Evolutionary conservation across 2,113 vertebrate genomes (phyloP).

Genomic region (Heteronetta atricapilla): DNA sequence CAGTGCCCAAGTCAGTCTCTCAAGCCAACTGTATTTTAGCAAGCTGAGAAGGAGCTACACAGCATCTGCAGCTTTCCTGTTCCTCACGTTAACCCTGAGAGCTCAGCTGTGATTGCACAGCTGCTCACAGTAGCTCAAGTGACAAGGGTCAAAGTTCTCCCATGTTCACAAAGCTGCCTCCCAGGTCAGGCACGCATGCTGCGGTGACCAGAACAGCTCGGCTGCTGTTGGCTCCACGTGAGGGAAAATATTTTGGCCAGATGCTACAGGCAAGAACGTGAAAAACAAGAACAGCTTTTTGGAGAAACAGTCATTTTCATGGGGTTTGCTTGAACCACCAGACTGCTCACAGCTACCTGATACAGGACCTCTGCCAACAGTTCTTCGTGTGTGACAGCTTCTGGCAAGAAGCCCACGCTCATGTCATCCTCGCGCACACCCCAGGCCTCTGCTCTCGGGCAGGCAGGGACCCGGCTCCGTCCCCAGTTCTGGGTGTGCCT

Average conservation of each 20-base stretch:
- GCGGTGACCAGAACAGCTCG: background rate
- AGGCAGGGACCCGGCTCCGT: rapidly evolving
- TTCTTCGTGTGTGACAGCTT: background rate
- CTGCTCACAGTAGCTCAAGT: background rate
- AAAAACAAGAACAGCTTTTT: background rate
- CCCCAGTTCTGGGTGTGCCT: background rate
- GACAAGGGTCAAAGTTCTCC: background rate
- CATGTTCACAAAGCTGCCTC: rapidly evolving
- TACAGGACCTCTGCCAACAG: background rate
- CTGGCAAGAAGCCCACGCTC: background rate
- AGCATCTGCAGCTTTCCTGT: background rate
- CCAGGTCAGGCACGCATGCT: rapidly evolving
- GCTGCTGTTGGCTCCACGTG: rapidly evolving
- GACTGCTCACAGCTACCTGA: background rate
- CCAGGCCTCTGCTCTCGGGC: rapidly evolving
- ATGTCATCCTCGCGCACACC: background rate
- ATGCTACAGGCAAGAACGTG: background rate
- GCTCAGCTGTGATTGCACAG: background rate
- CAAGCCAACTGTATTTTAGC: rapidly evolving
- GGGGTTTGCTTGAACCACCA: background rate
- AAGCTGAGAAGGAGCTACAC: background rate
- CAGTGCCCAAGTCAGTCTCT: background rate
- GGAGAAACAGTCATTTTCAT: background rate
- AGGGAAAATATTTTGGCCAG: background rate
- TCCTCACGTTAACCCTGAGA: background rate